Percentiles rank a stretch among this genome's conserved stretches.
These are phyloP conservation scores for Ophioninae sp. DNA, from an alignment of 2,888 invertebrate genomes.

Conservation along the genomic window DNA sequence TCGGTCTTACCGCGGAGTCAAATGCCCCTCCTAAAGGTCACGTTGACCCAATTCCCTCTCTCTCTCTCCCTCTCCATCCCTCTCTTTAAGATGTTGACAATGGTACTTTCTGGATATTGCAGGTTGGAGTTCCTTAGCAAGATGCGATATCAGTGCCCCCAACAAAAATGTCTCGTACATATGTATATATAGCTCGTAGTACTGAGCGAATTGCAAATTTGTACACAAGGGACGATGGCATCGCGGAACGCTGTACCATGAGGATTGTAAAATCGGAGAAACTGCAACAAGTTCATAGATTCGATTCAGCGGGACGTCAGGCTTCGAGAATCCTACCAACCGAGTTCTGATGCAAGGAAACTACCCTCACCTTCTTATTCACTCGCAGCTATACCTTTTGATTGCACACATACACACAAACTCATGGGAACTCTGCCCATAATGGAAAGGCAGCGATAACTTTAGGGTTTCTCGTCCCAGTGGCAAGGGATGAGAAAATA, in stretches of 20 bases:
- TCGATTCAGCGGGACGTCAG: slow-evolving; percentile 14
- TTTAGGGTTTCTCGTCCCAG: slow-evolving; percentile 8
- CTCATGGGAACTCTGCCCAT: slow-evolving; percentile 20
- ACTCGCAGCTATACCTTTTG: background rate
- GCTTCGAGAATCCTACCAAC: background rate
- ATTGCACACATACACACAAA: slow-evolving; percentile 9
- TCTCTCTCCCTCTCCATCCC: background rate
- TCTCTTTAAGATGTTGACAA: background rate
- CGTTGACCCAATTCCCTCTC: slow-evolving; percentile 13
- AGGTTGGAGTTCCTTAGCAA: slow-evolving; percentile 19
- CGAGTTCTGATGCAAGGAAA: background rate
- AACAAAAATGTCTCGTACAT: background rate
- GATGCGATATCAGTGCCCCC: background rate
- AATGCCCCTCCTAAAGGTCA: slow-evolving; percentile 30
- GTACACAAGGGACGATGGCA: background rate
- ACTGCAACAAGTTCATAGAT: slow-evolving; percentile 30
- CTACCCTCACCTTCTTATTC: background rate
- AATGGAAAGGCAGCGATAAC: slow-evolving; percentile 4
- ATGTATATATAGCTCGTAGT: background rate
- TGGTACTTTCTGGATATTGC: background rate
- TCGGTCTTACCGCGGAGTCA: slow-evolving; percentile 31
- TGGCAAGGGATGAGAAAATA: background rate
- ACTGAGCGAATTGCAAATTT: slow-evolving; percentile 30
- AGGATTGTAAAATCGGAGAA: slow-evolving; percentile 42
- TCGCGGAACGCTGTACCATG: background rate